Base-by-base conservation (phyloP, 2,888 invertebrate species). In the Hyles lineata region DNA sequence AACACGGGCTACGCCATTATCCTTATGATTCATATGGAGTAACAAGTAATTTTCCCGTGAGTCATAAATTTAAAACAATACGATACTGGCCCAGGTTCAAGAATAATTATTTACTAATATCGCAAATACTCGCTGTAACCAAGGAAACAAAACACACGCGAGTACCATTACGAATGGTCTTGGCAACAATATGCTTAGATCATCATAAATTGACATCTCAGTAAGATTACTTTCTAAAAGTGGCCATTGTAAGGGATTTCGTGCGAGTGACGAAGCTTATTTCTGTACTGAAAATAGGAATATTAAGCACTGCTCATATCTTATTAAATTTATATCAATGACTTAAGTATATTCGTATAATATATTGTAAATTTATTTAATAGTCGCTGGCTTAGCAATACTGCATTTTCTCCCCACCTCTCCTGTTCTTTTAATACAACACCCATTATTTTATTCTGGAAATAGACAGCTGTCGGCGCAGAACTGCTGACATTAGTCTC, bases 131-230 rank as follows among this genome's bases (percentile, higher is more conserved):
- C 7, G 32, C 29, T 19, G 32, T 63, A 63, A 63, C 32, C 35
- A 35, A 32, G 35, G 63, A 63, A 63, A 35, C 63, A 63, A 63
- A 63, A 63, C n/a, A n/a, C 19, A 63, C 11, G 63, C 19, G 35
- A 35, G 8, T 35, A 21, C 11, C 35, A 63, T 63, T 32, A n/a
- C 9, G 35, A 63, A 11, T n/a, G 32, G 21, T 35, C 32, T n/a
- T 61, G 29, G 35, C 32, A 63, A 63, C 32, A 21, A 55, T 55
- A 43, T n/a, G 55, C 32, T 63, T 61, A 25, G 23, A 61, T 61
- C 23, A 25, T 55, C 55, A 55, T 55, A 55, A 55, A 55, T 55
- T 55, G 55, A 17, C 52, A n/a, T 17, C 19, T 17, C 6, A 55
- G 1, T 17, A n/a, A 55, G 55, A 55, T 55, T 55, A 55, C 55